phyloP scores from a whole-genome alignment of 2,113 vertebrate species.

The Crotalus helleri region DNA sequence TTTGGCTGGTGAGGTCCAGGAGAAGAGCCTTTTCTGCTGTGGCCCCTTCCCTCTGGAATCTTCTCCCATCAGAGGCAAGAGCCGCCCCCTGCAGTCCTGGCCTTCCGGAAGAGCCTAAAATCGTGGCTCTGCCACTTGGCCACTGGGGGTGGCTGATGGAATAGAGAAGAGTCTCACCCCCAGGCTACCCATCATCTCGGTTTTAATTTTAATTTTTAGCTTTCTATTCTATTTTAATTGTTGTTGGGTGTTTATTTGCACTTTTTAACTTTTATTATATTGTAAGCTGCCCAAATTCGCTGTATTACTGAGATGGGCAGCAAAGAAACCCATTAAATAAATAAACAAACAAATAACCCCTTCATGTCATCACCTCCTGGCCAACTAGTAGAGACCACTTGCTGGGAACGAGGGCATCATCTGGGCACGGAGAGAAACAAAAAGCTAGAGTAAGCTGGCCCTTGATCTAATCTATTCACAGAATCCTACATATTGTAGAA shows the following conservation, averaged over 20 bases:
- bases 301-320: background rate
- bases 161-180: background rate
- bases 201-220: background rate
- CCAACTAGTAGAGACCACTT: background rate
- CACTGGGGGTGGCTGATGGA: background rate
- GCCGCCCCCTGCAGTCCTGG: background rate
- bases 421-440: background rate
- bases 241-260: background rate
- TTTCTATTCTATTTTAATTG: background rate
- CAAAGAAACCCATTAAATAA: background rate
- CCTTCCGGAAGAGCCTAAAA: background rate
- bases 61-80: background rate
- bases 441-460: background rate
- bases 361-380: background rate
- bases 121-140: background rate
- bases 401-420: background rate
- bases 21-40: background rate
- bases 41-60: background rate
- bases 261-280: background rate
- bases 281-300: background rate
- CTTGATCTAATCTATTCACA: background rate
- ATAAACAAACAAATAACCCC: background rate
- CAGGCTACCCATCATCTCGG: background rate
- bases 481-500: background rate
- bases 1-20: background rate